These are phyloP conservation scores for Melieria picta DNA, from an alignment of 2,888 invertebrate genomes.

Conservation along the genomic window DNA sequence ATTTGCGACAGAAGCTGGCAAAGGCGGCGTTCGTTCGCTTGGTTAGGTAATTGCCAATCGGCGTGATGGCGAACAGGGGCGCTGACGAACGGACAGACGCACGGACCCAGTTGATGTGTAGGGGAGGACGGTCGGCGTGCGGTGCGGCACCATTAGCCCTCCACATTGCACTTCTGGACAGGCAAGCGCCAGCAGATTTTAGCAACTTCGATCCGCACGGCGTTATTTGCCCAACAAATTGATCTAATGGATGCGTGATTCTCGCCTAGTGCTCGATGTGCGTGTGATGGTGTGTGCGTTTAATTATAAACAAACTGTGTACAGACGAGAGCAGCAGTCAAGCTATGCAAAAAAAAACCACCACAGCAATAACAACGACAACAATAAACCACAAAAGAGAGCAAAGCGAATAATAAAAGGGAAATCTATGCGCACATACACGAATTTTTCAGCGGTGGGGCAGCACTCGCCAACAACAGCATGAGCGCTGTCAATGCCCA, in stretches of 20 bases:
- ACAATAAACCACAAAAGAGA: background rate
- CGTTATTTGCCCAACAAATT: no score
- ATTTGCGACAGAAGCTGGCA: no score
- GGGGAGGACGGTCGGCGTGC: background rate
- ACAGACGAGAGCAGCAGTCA: background rate
- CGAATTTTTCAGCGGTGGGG: no score
- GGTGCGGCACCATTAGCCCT: no score
- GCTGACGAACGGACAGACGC: background rate
- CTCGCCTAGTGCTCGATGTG: background rate
- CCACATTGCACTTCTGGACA: no score
- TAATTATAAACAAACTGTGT: constrained; percentile 16
- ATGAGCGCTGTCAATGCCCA: background rate
- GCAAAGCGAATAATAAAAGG: background rate
- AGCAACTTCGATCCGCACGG: no score
- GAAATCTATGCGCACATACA: background rate
- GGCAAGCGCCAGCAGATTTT: no score
- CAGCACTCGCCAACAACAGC: background rate
- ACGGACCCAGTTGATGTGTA: background rate
- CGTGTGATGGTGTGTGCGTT: constrained; percentile 14
- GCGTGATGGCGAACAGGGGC: background rate
- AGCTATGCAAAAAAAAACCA: background rate
- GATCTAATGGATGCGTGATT: no score
- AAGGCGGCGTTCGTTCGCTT: background rate
- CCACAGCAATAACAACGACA: background rate
- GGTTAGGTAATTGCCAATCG: constrained; percentile 16